A percentile compares a stretch with the other conserved stretches of the same genome.
Evolutionary conservation across 1,140 invertebrate species (phyloP).

Genomic region (Aphelenchoides besseyi): DNA sequence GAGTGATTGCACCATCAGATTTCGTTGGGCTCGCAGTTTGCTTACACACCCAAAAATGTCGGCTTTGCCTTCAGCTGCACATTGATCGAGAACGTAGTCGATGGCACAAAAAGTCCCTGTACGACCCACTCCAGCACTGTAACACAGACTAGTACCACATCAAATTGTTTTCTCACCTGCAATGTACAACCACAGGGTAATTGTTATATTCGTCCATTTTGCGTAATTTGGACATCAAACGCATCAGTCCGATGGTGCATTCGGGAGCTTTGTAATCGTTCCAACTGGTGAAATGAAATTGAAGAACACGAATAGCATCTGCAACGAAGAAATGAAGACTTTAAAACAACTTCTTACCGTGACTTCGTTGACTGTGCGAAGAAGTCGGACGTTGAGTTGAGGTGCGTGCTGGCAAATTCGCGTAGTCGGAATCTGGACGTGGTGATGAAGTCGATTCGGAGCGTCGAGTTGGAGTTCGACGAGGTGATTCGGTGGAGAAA

Average conservation of each 20-base stretch:
- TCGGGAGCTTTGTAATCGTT: slow-evolving; percentile 61
- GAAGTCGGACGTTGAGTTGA: slow-evolving; percentile 23
- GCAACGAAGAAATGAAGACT: slow-evolving; percentile 11
- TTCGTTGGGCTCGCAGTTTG: slow-evolving; percentile 80
- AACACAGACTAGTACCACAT: too few relatives aligned
- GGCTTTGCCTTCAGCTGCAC: slow-evolving; percentile 75
- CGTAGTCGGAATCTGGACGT: slow-evolving; percentile 49
- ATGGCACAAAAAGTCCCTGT: slow-evolving; percentile 85
- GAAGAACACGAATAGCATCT: slow-evolving; percentile 37
- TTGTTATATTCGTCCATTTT: slow-evolving; percentile 56
- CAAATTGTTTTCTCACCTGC: slow-evolving; percentile 46
- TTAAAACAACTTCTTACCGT: neutral
- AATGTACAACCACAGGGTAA: slow-evolving; percentile 56
- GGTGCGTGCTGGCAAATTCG: slow-evolving; percentile 47
- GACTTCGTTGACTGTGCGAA: slow-evolving; percentile 31
- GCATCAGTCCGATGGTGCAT: slow-evolving; percentile 53
- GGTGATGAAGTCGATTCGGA: slow-evolving; percentile 31
- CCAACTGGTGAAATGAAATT: slow-evolving; percentile 60
- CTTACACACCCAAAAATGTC: slow-evolving; percentile 85
- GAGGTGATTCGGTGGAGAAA: slow-evolving; percentile 4
- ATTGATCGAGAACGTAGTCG: slow-evolving; percentile 80
- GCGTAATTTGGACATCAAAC: slow-evolving; percentile 50
- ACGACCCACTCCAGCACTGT: slow-evolving; percentile 77
- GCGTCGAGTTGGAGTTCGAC: slow-evolving; percentile 18
- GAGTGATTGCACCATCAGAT: slow-evolving; percentile 85